Evolutionary conservation across 1,140 invertebrate species (phyloP).

Genomic region (Nasonia giraulti): DNA sequence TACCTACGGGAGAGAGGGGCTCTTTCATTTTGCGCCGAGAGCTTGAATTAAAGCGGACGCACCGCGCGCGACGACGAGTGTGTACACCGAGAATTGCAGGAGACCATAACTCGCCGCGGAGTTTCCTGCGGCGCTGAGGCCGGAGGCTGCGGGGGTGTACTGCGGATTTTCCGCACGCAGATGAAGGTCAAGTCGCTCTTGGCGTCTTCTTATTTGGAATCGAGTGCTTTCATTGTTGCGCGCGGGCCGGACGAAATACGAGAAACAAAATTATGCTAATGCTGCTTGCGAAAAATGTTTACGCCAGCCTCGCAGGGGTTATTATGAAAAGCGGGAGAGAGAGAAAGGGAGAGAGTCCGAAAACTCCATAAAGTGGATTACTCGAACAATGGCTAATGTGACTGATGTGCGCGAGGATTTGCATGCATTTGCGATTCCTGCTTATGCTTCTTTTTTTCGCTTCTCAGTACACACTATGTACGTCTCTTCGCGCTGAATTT

Average conservation of each 20-base stretch:
- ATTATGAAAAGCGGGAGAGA: neutral
- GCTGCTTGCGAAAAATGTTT: neutral
- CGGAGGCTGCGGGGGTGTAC: neutral
- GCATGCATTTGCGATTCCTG: slow-evolving; percentile 1
- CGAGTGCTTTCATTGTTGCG: no score
- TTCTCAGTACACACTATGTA: neutral
- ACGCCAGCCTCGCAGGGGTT: neutral
- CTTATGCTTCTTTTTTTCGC: neutral
- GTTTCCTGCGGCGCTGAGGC: neutral
- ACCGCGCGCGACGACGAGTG: slow-evolving; percentile 9
- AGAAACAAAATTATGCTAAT: no score
- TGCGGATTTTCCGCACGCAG: no score
- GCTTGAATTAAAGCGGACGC: slow-evolving; percentile 46
- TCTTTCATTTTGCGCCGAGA: slow-evolving; percentile 11
- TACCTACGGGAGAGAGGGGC: neutral
- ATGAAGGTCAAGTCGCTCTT: no score
- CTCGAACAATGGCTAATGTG: neutral
- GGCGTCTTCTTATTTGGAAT: no score
- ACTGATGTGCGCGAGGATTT: slow-evolving; percentile 1
- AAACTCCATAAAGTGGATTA: neutral
- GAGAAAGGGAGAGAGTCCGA: neutral
- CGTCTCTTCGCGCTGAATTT: no score
- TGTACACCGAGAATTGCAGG: neutral
- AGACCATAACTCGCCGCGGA: slow-evolving; percentile 5
- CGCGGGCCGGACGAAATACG: no score